Evolutionary conservation across 2,797 vertebrate genomes (phyloP).

Genomic region (Pipistrellus pygmaeus): DNA sequence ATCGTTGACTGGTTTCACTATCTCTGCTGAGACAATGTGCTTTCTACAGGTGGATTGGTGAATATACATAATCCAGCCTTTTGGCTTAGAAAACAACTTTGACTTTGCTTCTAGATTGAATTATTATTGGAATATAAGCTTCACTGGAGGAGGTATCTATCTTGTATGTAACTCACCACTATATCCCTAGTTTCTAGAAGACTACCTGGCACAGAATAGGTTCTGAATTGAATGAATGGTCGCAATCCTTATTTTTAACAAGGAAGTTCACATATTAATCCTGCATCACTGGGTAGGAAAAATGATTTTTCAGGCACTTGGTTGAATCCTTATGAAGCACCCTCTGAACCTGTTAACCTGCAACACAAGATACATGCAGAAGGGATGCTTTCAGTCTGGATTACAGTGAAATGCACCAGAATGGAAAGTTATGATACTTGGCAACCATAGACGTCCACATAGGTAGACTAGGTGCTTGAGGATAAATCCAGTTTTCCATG

Average conservation of each 20-base stretch:
- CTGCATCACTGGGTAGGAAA: neutral
- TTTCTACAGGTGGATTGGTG: neutral
- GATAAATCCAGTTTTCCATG: constrained; percentile 20
- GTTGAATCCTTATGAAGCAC: neutral
- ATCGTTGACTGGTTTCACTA: neutral
- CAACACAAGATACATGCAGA: neutral
- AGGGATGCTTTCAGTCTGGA: neutral
- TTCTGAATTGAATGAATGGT: neutral
- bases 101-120: neutral
- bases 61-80: neutral
- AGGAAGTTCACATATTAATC: neutral
- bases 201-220: neutral
- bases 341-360: neutral
- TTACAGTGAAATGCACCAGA: neutral
- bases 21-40: neutral
- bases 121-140: neutral
- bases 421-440: neutral
- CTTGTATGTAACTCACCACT: neutral
- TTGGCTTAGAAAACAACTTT: constrained; percentile 5
- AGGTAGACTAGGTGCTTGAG: neutral
- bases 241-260: neutral
- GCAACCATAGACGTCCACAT: neutral
- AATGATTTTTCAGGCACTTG: neutral
- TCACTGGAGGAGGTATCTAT: neutral
- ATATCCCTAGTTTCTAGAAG: neutral